Conservation (phyloP, 2,888 invertebrate species). For the Zele albiditarsus region DNA sequence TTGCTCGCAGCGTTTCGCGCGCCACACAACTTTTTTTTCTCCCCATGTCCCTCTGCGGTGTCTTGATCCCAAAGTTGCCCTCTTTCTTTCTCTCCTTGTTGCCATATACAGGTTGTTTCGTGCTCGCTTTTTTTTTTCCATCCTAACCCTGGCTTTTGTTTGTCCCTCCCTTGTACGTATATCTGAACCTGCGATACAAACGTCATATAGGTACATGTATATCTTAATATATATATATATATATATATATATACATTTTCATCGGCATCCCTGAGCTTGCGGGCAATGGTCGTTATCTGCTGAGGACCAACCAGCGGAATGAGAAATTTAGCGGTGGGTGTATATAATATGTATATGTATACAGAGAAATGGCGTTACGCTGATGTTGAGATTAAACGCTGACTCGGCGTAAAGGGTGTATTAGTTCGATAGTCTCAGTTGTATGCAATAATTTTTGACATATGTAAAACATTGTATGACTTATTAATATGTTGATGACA, state of each 20-base stretch:
- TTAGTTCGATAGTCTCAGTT: neutral
- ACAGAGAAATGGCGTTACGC: neutral
- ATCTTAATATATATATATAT: conserved; percentile 43
- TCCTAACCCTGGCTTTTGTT: neutral
- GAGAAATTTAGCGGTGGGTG: conserved; percentile 56
- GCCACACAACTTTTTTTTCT: conserved; percentile 41
- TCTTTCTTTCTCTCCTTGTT: conserved; percentile 38
- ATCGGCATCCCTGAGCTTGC: conserved; percentile 53
- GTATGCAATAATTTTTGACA: neutral
- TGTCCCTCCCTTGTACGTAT: neutral
- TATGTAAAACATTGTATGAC: no score
- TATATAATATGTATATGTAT: conserved; percentile 56
- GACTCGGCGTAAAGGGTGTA: conserved; percentile 50
- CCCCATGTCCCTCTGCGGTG: conserved; percentile 35
- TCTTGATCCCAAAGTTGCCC: conserved; percentile 31
- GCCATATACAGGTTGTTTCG: neutral
- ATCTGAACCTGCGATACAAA: neutral
- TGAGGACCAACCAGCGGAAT: conserved; percentile 57
- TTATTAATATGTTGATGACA: no score
- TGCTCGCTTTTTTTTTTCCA: neutral
- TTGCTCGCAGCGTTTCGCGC: conserved; percentile 33
- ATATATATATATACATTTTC: conserved; percentile 40
- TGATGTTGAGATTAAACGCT: conserved; percentile 57
- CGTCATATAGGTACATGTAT: conserved; percentile 31
- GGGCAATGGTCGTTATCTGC: conserved; percentile 64